Conservation (phyloP, 2,888 invertebrate species). For the Galeopsomyia nigrocyanea region DNA sequence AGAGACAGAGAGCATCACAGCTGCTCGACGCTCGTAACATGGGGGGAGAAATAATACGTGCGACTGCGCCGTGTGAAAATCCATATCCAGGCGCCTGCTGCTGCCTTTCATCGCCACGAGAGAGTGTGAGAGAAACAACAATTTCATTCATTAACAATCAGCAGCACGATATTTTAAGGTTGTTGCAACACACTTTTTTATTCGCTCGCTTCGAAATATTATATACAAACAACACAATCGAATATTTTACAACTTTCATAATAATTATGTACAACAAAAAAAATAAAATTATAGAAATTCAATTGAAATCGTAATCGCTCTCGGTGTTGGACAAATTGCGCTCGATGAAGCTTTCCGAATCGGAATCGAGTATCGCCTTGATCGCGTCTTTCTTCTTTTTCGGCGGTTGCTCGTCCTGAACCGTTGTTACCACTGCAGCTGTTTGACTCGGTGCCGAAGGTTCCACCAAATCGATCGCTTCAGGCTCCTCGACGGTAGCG, state of each 20-base stretch:
- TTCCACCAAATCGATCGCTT: background rate
- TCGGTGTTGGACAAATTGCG: constrained; percentile 63
- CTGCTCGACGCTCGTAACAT: no score
- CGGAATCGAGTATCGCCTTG: constrained; percentile 61
- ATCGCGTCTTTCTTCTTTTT: constrained; percentile 60
- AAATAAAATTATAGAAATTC: constrained; percentile 21
- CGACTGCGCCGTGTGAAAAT: constrained; percentile 57
- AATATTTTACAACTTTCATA: background rate
- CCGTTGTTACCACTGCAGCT: background rate
- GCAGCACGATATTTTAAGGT: no score
- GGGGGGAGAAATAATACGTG: no score
- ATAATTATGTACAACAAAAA: constrained; percentile 29
- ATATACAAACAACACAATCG: constrained; percentile 25
- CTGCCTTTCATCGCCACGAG: no score
- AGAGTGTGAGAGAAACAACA: no score
- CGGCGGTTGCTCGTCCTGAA: constrained; percentile 1
- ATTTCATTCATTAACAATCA: no score
- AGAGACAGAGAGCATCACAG: background rate
- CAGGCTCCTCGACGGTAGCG: no score
- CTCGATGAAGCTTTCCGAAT: constrained; percentile 65
- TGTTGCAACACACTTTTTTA: background rate
- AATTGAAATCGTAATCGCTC: constrained; percentile 67
- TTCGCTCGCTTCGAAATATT: constrained; percentile 14
- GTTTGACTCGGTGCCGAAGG: background rate
- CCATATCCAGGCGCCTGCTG: constrained; percentile 56